Evolutionary conservation across 2,888 invertebrate species (phyloP), one percentile per base, ranked within the genome.

Genomic region (Drosophila melanosoma): DNA sequence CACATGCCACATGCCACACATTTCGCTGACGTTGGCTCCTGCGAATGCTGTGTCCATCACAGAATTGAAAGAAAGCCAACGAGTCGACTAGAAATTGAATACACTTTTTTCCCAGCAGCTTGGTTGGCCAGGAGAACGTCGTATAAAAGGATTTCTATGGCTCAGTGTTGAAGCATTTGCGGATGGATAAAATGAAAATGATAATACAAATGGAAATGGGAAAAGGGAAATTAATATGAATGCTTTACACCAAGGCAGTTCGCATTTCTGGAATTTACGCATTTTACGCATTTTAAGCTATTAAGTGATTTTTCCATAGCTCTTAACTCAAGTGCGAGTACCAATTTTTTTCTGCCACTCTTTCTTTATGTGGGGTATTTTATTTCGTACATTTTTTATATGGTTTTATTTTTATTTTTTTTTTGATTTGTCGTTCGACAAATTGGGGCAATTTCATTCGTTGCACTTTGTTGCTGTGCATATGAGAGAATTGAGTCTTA

Each of bases 391-490:
- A 32, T 15, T 35, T 40, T 42, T 56, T 60, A 49, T 57, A n/a
- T 45, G 15, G 3, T 23, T 45, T 45, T 20, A 20, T 45, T 32
- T 32, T 23, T 45, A 29, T 35, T 11, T 33, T 40, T 35, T 11
- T 33, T 40, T 62, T 36, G 59, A 59, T 54, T 62, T 66, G 69
- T 45, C 62, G 64, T 73, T 80, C 80, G 74, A 83, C 65, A 82
- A 82, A 82, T 82, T 81, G 74, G 53, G 69, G 74, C 70, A 76
- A 82, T 81, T 83, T 81, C 58, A 78, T 83, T 78, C 69, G 74
- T 77, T 75, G 72, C 81, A 78, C 67, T 71, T 59, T 57, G 45
- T 33, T 40, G 7, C n/a, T 45, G 40, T 57, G 56, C 48, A 45
- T 49, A 51, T 32, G 20, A 51, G 40, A 20, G 54, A 58, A 64